Base-by-base conservation (phyloP, 2,797 vertebrate species). In the Denticeps clupeoides region DNA sequence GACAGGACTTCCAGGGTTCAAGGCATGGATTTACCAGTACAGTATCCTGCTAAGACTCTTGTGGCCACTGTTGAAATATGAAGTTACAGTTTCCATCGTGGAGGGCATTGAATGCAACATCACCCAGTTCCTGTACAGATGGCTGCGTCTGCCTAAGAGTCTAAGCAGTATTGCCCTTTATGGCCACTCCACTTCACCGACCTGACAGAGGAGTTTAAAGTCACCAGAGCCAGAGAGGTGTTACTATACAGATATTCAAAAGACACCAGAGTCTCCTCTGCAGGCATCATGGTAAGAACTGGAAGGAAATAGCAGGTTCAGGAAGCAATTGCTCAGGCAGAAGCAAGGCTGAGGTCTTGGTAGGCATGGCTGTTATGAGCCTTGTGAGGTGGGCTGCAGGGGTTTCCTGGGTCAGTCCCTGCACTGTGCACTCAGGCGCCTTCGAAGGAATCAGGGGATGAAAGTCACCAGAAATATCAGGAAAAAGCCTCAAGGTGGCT, bases 71-170 rank as follows among this genome's bases (percentile, higher is more conserved):
- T 31, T 45, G 43, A 29, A 45, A 16, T 29, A 45, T 16, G 24
- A 45, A 31, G 38, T 41, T 38, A 19, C 38, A 22, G 41, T 19
- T 41, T 41, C 38, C 38, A 41, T 8, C 2, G 10, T 41, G 8
- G 38, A 41, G 38, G 2, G 1, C 38, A 11, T 1, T 10, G 16
- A 31, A 9, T 27, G 15, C 8, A 28, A 38, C 22, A 46, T 53
- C n/a, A 38, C 33, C 3, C 32, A 40, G 16, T 29, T 12, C 31
- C 13, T 38, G 5, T 5, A 16, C 22, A 16, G 24, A 6, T 53
- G 51, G 43, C 43, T 53, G 32, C 43, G 51, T 32, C 26, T 47
- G 24, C 19, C 35, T n/a, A 13, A 16, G 18, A 47, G 35, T 45
- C 24, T 45, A 7, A 53, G 29, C 41, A 25, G 18, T 16, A 53